Evolutionary conservation across 2,888 invertebrate genomes (phyloP), one percentile per base, ranked within the genome.

Genomic region (Prosopocoilus inquinatus): DNA sequence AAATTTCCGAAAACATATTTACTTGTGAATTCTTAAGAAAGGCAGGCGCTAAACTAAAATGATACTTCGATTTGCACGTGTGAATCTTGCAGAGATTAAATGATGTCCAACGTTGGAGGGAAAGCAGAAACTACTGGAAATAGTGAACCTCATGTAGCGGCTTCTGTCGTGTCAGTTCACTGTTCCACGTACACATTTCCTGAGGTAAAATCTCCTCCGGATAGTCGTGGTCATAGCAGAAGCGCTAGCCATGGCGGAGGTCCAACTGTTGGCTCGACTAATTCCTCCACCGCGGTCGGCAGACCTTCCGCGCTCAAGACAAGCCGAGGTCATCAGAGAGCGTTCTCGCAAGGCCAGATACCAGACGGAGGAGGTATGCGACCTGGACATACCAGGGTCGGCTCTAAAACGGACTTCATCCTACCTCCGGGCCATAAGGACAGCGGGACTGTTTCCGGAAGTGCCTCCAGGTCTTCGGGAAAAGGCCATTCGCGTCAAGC

Each of bases 381-480:
- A 39, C 82, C 85, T 8, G 89, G 90, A 1, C 91, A 92, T 80
- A 89, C 86, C 73, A 84, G 93, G 46, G 87, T 90, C 20, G 89
- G 89, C 57, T 92, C 92, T 59, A 90, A 89, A 73, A 94, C 94
- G 1, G 94, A 94, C 72, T 94, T 94, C 71, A 93, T 92, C 64
- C 79, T 94, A 57, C 94, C 94, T 1, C 90, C 91, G 0, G 91
- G 91, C 0, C 91, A 94, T 75, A 86, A 91, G 64, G 91, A 92
- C 61, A 78, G 81, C 33, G 73, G 70, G 55, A 62, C 61, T 55
- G 60, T 49, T 53, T 64, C 55, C 60, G 71, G 55, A 58, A 69
- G 50, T 58, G 67, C 51, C 36, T 80, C 78, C 68, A 74, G 82
- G 64, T 67, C 78, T 69, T 80, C 81, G 2, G 80, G 79, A 39